phyloP scores from a whole-genome alignment of 2,113 vertebrate genomes.

The Motacilla tschutschensis region DNA sequence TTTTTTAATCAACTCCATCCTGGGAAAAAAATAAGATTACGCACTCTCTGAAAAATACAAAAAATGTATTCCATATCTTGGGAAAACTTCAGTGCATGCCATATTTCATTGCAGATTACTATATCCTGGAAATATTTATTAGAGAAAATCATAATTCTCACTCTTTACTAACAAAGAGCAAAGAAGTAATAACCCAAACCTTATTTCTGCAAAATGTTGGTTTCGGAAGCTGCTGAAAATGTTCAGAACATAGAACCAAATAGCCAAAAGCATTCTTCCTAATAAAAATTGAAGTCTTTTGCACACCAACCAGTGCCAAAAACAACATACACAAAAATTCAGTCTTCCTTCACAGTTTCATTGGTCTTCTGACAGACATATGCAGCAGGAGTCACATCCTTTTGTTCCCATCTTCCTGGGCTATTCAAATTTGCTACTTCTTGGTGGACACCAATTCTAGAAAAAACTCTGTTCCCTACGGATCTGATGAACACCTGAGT shows the following conservation, averaged over 20 bases:
- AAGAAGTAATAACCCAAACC: not conserved
- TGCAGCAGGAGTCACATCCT: not conserved
- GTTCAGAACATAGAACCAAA: not conserved
- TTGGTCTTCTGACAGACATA: not conserved
- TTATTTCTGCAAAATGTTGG: not conserved
- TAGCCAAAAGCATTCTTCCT: not conserved
- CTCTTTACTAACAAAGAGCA: not conserved
- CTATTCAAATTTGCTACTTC: not conserved
- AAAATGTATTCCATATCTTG: conserved; percentile 2
- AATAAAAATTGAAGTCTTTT: not conserved
- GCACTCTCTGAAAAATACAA: not conserved
- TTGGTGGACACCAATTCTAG: not conserved
- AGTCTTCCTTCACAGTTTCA: conserved; percentile 30
- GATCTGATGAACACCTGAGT: not conserved
- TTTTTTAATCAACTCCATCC: conserved; percentile 22
- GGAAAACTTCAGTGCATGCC: not conserved
- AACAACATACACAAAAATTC: conserved; percentile 1
- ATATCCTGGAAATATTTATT: conserved; percentile 9
- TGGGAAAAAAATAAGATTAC: not conserved
- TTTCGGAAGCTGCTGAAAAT: not conserved
- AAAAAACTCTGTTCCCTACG: not conserved
- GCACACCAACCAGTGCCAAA: conserved; percentile 3
- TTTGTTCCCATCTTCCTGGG: conserved; percentile 8
- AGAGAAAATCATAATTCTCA: not conserved
- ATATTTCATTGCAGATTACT: conserved; percentile 5